Base-by-base conservation (phyloP, 2,113 vertebrate genomes). In the Vireo altiloquus region DNA sequence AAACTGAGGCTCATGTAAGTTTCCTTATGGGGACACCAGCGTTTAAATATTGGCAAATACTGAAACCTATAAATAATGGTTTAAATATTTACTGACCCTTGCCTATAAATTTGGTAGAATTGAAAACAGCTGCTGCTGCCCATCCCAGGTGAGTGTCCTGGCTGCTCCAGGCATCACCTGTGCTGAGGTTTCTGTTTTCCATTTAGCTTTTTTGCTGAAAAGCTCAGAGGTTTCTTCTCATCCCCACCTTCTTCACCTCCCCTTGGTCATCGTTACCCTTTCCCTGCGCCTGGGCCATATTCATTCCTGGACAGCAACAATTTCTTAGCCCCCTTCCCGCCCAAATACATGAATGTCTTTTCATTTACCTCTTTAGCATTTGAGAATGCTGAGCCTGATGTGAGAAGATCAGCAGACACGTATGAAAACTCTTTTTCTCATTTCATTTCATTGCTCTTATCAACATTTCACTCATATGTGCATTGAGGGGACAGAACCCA, bases 211-310 rank as follows among this genome's bases (percentile, higher is more conserved):
- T n/a, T 30, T 83, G 30, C 7, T 59, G 59, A 44, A 52, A 87
- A 70, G 2, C 18, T 77, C n/a, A 47, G 10, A n/a, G 9, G 1
- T 60, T 66, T 14, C 28, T 40, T 42, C 44, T 79, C 21, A 71
- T 33, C 24, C 12, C 14, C 19, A 60, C 9, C 4, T 90, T 88
- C 52, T 52, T 39, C 6, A 6, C 47, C 33, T n/a, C 11, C 44
- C 59, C 49, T 52, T 69, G 19, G 13, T 19, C 8, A 5, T 47
- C 0, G 0, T 40, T n/a, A 31, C 11, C 18, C 1, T 56, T 40
- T 53, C 71, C 10, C 40, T 79, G 7, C 4, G 6, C 5, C 3
- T 49, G 31, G 13, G n/a, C 0, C 9, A 12, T 23, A 2, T 44
- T 74, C 15, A 23, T 6, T 33, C 14, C 19, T 35, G 25, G 10